Base-by-base conservation (phyloP, 2,113 vertebrate species). In the Nesogale talazaci region DNA sequence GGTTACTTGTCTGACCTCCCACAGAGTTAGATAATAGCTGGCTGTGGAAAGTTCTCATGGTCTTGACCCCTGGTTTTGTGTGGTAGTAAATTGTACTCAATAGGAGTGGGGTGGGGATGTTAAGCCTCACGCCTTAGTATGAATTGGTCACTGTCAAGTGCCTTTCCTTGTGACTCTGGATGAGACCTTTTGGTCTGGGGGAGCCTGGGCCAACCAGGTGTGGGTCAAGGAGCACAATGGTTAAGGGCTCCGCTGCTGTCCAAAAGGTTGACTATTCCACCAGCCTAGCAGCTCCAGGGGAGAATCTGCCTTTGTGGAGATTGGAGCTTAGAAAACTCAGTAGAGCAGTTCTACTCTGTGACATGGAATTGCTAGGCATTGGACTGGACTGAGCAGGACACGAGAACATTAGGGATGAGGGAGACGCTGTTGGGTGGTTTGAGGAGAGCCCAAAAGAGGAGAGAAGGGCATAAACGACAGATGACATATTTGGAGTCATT, bases 101-200 rank as follows among this genome's bases (percentile, higher is more conserved):
- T 85, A 83, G 29, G 29, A 76, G 46, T 52, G 10, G 46, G 46
- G 46, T 19, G 16, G 69, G 63, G 91, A 19, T 67, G 57, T 72
- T 38, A 87, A 3, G 81, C 69, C 88, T 79, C 40, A 79, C 14
- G 40, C 12, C 6, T 19, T 74, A 81, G 67, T 74, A 57, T 84
- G 56, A 92, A 56, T 52, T 31, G 57, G 11, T 52, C 11, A 65
- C 52, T 89, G 61, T 11, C 40, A 40, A 72, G 36, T 83, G 22
- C 10, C 78, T 81, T 78, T 67, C 63, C 89, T 94, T 25, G 40
- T 40, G 56, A 84, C n/a, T 88, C 42, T 70, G 57, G 75, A 74
- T 40, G 1, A 74, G 75, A 63, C 14, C 20, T 89, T 34, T n/a
- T 19, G 17, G 29, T 69, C 11, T 69, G 78, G 46, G 14, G 25